Evolutionary conservation across 2,113 vertebrate species (phyloP).

Genomic region (Pedionomus torquatus): DNA sequence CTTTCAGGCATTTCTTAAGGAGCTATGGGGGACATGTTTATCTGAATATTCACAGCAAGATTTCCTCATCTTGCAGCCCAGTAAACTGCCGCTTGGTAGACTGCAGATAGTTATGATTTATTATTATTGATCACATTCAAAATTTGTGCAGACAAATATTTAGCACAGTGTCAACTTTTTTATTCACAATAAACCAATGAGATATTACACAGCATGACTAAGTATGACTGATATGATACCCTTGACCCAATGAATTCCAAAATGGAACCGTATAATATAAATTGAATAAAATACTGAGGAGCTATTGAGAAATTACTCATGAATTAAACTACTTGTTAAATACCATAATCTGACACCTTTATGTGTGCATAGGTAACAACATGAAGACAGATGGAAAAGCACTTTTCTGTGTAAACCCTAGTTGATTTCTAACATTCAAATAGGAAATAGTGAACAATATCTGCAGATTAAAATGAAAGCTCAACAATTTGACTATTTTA

Average conservation of each 20-base stretch:
- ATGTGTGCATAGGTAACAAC: neutral
- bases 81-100: neutral
- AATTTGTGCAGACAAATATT: neutral
- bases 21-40: neutral
- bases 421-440: neutral
- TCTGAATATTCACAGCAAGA: neutral
- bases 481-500: neutral
- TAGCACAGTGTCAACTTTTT: neutral
- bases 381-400: neutral
- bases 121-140: neutral
- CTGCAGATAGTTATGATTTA: neutral
- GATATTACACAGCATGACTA: neutral
- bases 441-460: neutral
- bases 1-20: neutral
- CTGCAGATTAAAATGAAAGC: neutral
- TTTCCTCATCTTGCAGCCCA: neutral
- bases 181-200: neutral
- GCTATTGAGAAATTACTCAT: neutral
- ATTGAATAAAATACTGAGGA: neutral
- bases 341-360: neutral
- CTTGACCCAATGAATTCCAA: neutral
- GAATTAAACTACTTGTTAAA: neutral
- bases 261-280: neutral
- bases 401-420: neutral
- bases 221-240: neutral